Conservation (phyloP, 2,113 vertebrate species). For the Channa maculata region DNA sequence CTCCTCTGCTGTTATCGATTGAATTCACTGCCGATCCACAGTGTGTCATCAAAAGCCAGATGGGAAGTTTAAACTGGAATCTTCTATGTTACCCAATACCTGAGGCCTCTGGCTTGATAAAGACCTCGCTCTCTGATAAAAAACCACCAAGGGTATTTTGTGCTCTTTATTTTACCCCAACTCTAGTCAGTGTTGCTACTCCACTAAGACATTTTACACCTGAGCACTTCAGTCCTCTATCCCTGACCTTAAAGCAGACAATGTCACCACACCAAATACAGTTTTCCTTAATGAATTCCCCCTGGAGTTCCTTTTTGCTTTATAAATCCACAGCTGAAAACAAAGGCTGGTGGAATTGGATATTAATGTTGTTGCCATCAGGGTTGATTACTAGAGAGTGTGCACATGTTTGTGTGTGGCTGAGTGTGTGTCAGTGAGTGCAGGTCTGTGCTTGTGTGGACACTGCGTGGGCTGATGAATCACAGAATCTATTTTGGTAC, state of each 20-base stretch:
- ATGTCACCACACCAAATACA: conserved; percentile 58
- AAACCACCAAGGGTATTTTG: conserved; percentile 18
- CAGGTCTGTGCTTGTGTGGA: conserved; percentile 43
- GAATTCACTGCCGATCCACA: conserved; percentile 52
- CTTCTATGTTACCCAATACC: conserved; percentile 27
- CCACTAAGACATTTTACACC: conserved; percentile 10
- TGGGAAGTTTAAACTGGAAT: conserved; percentile 58
- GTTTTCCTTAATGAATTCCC: conserved; percentile 51
- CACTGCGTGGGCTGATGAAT: conserved; percentile 73
- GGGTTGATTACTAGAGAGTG: conserved; percentile 69
- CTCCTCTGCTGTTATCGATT: conserved; percentile 70
- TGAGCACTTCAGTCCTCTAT: conserved; percentile 9
- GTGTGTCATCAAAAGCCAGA: conserved; percentile 59
- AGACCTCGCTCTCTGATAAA: conserved; percentile 28
- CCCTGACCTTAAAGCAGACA: conserved; percentile 45
- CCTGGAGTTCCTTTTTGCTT: conserved; percentile 47
- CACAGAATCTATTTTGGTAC: conserved; percentile 77
- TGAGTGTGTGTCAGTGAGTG: conserved; percentile 24
- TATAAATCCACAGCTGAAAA: conserved; percentile 63
- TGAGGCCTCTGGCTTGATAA: conserved; percentile 52
- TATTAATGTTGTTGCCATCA: conserved; percentile 75
- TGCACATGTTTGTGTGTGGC: conserved; percentile 43
- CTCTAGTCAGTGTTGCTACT: background rate
- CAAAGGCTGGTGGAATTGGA: conserved; percentile 66
- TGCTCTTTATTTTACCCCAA: conserved; percentile 29